phyloP scores from a whole-genome alignment of 2,888 invertebrate genomes.

The Aromia moschata region DNA sequence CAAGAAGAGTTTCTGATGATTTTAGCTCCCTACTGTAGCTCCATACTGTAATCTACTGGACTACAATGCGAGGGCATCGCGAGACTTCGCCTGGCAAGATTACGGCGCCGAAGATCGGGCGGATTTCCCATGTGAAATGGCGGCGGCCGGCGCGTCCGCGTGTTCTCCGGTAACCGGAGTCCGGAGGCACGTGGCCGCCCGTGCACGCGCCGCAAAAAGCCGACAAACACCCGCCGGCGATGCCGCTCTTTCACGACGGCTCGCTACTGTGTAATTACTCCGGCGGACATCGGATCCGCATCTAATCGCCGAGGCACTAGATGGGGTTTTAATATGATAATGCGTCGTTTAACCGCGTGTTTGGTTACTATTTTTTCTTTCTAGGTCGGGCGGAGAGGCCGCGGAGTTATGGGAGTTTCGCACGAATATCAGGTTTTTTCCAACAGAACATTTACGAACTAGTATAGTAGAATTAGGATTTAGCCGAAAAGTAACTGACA shows the following conservation, averaged over 20 bases:
- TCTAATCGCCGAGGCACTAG: conserved; percentile 31
- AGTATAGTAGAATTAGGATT: too few relatives aligned
- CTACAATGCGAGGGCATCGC: too few relatives aligned
- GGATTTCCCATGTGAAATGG: conserved; percentile 31
- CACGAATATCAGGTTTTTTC: conserved; percentile 36
- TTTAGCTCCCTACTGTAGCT: too few relatives aligned
- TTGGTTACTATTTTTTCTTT: conserved; percentile 12
- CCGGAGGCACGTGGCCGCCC: conserved; percentile 44
- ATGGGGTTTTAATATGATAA: conserved; percentile 45
- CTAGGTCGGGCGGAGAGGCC: background rate
- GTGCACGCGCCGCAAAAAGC: conserved; percentile 50
- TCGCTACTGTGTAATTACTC: conserved; percentile 41
- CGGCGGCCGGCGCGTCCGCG: conserved; percentile 31
- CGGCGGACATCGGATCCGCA: conserved; percentile 39
- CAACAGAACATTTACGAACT: too few relatives aligned
- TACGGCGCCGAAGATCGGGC: conserved; percentile 21
- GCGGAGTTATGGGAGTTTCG: conserved; percentile 28
- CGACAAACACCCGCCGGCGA: conserved; percentile 45
- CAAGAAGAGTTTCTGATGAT: too few relatives aligned
- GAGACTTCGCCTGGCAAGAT: conserved; percentile 13
- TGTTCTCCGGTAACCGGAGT: conserved; percentile 48
- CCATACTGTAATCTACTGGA: too few relatives aligned
- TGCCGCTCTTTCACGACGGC: conserved; percentile 29
- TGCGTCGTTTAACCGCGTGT: conserved; percentile 23
- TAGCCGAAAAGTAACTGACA: too few relatives aligned